These are phyloP conservation scores for Melanargia galathea DNA, from an alignment of 2,888 invertebrate species.

Conservation along the genomic window DNA sequence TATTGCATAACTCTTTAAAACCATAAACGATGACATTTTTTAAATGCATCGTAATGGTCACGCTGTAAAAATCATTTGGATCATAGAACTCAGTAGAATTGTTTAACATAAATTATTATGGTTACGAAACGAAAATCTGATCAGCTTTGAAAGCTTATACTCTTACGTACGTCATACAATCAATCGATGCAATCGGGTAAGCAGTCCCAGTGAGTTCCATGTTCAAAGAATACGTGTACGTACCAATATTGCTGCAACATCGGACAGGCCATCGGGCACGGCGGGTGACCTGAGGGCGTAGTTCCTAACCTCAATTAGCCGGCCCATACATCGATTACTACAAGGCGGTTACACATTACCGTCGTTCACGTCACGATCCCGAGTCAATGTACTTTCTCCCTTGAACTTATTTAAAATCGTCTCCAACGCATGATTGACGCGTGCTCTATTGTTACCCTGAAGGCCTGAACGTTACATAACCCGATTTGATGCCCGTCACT, in stretches of 20 bases:
- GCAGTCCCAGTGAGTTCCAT: slow-evolving; percentile 5
- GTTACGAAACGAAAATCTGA: slow-evolving; percentile 19
- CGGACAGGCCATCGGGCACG: slow-evolving; percentile 43
- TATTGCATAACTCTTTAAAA: slow-evolving; percentile 55
- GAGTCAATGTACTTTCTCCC: slow-evolving; percentile 72
- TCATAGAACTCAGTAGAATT: slow-evolving; percentile 6
- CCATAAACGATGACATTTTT: slow-evolving; percentile 34
- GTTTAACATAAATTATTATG: slow-evolving; percentile 14
- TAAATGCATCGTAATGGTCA: slow-evolving; percentile 29
- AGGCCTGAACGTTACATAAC: slow-evolving; percentile 66
- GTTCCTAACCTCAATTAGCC: slow-evolving; percentile 61
- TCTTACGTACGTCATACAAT: slow-evolving; percentile 3
- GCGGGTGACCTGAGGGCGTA: slow-evolving; percentile 51
- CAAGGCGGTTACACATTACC: slow-evolving; percentile 26
- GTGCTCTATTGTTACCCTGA: slow-evolving; percentile 66
- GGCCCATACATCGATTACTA: slow-evolving; percentile 49
- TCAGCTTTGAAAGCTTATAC: slow-evolving; percentile 9
- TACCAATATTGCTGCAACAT: slow-evolving; percentile 31
- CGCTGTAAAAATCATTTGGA: slow-evolving; percentile 19
- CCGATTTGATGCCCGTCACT: slow-evolving; percentile 73
- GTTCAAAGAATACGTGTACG: slow-evolving; percentile 12
- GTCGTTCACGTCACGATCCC: slow-evolving; percentile 55
- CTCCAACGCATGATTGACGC: slow-evolving; percentile 76
- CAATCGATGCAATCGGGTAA: slow-evolving; percentile 1
- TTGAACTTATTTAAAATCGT: slow-evolving; percentile 78